These are phyloP conservation scores for Pristionchus entomophagus DNA, from an alignment of 2,888 invertebrate genomes.

Conservation along the genomic window DNA sequence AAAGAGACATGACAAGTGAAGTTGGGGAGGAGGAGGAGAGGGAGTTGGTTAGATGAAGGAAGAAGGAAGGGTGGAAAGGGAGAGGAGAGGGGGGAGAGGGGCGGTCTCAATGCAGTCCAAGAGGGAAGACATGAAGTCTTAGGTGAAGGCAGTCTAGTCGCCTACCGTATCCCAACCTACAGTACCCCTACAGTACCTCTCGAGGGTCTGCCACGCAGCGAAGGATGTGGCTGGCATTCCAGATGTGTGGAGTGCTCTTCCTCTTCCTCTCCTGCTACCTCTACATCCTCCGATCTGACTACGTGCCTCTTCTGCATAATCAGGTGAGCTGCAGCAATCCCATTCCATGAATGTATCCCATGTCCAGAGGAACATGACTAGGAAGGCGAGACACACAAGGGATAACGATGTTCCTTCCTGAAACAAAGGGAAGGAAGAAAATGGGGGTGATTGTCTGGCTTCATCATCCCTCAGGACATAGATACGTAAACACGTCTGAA, in stretches of 20 bases:
- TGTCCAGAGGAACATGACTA: not conserved
- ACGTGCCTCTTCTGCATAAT: constrained; percentile 45
- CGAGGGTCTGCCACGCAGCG: not conserved
- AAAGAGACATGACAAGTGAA: constrained; percentile 47
- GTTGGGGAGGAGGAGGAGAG: constrained; percentile 11
- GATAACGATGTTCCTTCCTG: not conserved
- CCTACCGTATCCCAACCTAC: constrained; percentile 19
- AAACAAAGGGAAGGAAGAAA: not conserved
- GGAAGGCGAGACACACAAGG: not conserved
- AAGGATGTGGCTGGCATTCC: constrained; percentile 46
- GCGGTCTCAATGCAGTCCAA: constrained; percentile 22
- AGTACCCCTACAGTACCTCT: not conserved
- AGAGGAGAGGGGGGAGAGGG: not conserved
- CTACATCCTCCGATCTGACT: constrained; percentile 48
- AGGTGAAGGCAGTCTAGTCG: not conserved
- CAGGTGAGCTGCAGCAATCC: constrained; percentile 1
- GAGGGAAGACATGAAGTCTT: not conserved
- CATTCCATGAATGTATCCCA: not conserved
- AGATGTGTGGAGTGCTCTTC: constrained; percentile 50
- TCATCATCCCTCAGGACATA: not conserved
- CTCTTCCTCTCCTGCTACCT: constrained; percentile 49
- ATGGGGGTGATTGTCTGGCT: not conserved
- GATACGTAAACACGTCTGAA: not conserved
- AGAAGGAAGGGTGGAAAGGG: constrained; percentile 14
- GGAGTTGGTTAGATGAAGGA: constrained; percentile 26